Evolutionary conservation across 2,113 vertebrate genomes (phyloP), one percentile per base, ranked within the genome.

Genomic region (Poeciliopsis occidentalis): DNA sequence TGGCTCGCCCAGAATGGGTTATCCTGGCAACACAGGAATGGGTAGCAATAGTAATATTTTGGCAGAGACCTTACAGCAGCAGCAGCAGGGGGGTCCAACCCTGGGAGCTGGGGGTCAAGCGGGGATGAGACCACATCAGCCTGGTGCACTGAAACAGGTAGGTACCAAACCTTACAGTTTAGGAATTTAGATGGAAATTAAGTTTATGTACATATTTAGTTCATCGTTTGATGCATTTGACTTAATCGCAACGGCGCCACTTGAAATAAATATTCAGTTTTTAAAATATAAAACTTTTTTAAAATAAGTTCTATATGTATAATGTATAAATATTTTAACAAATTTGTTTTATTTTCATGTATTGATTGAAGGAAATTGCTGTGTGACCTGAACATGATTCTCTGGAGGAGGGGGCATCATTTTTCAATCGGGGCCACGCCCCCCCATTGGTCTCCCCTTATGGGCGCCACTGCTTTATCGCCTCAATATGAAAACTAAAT

Each of bases 1-100:
- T 26, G 98, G 98, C 84, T 97, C 97, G 0, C 95, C 97, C 64
- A 95, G 97, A 89, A 96, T 99, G 95, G 94, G 95, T 0, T 99
- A 97, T 86, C 90, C 95, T 3, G 75, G 89, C 64, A 96, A 94
- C 81, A 93, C 95, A 0, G 95, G 93, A 67, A 96, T 98, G 94
- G 94, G 95, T 32, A 94, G 75, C 85, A 94, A 94, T 87, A 93
- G 95, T 78, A 98, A 93, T 85, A 84, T 98, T 82, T 76, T 99
- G 89, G 93, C 96, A 0, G 97, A 98, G 64, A 95, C 96, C 0
- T 92, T 99, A 44, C 97, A 98, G 68, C 96, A 97, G 67, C 94
- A 96, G 80, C 94, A 94, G 76, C 96, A 96, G 80, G 96, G 96
- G 0, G 79, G 87, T 90, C 96, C 86, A 91, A 95, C 90, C 84